phyloP scores from a whole-genome alignment of 2,113 vertebrate genomes.

The Garra rufa region DNA sequence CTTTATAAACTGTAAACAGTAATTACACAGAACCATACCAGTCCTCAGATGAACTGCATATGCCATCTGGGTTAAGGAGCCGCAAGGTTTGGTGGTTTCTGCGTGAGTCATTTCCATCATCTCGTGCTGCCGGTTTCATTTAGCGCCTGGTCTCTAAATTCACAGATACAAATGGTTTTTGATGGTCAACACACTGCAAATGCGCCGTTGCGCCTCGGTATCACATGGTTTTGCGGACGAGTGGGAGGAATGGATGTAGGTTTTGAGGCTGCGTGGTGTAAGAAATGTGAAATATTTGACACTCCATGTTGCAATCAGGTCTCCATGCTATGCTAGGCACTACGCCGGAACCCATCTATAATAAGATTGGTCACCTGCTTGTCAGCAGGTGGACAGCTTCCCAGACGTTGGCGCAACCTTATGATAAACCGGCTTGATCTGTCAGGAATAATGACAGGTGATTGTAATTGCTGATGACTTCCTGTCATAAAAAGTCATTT shows the following conservation, averaged over 20 bases:
- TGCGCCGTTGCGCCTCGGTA: not conserved
- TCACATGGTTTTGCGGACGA: conserved; percentile 18
- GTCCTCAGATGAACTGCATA: conserved; percentile 27
- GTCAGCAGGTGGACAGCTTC: conserved; percentile 31
- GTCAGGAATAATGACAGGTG: conserved; percentile 12
- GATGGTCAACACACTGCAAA: conserved; percentile 22
- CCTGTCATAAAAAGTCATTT: not conserved
- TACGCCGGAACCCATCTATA: not conserved
- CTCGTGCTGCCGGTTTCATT: conserved; percentile 8
- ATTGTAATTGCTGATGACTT: conserved; percentile 13
- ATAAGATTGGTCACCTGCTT: not conserved
- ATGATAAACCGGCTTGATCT: conserved; percentile 13
- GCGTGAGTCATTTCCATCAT: not conserved
- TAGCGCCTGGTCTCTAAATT: conserved; percentile 32
- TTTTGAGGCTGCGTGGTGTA: conserved; percentile 38
- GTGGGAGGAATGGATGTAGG: conserved; percentile 16
- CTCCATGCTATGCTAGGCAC: not conserved
- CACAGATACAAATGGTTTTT: conserved; percentile 47
- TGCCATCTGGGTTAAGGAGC: conserved; percentile 23
- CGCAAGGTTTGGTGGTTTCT: conserved; percentile 17
- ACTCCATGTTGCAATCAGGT: conserved; percentile 25
- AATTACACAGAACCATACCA: conserved; percentile 44
- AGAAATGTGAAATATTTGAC: conserved; percentile 42
- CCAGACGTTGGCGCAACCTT: not conserved
- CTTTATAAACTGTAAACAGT: conserved; percentile 41